Evolutionary conservation across 2,888 invertebrate species (phyloP).

Genomic region (Eristalis intricaria): DNA sequence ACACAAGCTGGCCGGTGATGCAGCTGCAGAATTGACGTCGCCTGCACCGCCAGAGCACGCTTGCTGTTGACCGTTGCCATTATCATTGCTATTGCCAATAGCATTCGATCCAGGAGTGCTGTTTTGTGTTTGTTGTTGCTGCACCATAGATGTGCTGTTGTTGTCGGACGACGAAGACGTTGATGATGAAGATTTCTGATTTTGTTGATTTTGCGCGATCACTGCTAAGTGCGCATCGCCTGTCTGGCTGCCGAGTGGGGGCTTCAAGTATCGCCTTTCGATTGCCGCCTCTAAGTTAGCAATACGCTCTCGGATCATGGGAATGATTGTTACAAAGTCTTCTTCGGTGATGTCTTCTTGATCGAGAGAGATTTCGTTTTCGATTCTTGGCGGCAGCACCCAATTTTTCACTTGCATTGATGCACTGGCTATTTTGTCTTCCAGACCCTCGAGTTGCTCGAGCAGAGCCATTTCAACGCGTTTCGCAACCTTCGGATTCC

Average conservation of each 20-base stretch:
- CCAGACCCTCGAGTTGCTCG: slow-evolving; percentile 92
- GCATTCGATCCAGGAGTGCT: slow-evolving; percentile 77
- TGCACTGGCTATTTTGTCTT: slow-evolving; percentile 93
- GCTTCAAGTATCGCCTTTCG: slow-evolving; percentile 95
- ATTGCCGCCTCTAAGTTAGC: slow-evolving; percentile 93
- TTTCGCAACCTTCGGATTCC: slow-evolving; percentile 85
- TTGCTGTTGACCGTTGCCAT: slow-evolving; percentile 72
- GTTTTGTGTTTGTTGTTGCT: slow-evolving; percentile 77
- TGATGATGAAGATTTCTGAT: slow-evolving; percentile 75
- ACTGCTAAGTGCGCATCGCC: slow-evolving; percentile 86
- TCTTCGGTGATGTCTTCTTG: slow-evolving; percentile 81
- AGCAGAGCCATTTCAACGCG: slow-evolving; percentile 91
- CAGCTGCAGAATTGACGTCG: slow-evolving; percentile 63
- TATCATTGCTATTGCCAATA: slow-evolving; percentile 78
- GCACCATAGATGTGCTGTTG: slow-evolving; percentile 80
- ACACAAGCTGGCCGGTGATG: slow-evolving; percentile 79
- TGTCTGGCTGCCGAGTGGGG: slow-evolving; percentile 87
- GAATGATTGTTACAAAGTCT: slow-evolving; percentile 83
- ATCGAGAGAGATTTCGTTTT: slow-evolving; percentile 83
- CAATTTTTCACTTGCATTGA: slow-evolving; percentile 96
- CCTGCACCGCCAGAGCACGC: slow-evolving; percentile 42
- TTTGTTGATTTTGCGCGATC: slow-evolving; percentile 82
- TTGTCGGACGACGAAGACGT: slow-evolving; percentile 78
- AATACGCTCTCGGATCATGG: slow-evolving; percentile 86
- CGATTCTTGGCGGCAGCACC: slow-evolving; percentile 86